Evolutionary conservation across 2,113 vertebrate genomes (phyloP).

Genomic region (Furnarius figulus): DNA sequence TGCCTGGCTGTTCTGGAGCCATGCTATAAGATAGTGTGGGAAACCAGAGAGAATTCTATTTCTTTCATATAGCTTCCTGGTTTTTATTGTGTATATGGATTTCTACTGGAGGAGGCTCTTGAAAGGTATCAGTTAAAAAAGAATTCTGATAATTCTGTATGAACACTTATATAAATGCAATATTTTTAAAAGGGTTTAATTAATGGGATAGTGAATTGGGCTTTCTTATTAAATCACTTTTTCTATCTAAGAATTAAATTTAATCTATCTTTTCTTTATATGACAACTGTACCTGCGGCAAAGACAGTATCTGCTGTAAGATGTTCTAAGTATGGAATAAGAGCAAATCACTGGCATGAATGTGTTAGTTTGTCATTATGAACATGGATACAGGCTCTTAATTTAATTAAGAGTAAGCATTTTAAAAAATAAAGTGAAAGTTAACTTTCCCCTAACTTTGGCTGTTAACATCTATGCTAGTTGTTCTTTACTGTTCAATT

Average conservation of each 20-base stretch:
- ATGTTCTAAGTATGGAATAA: background rate
- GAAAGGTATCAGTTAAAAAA: background rate
- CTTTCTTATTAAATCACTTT: background rate
- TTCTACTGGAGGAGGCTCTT: background rate
- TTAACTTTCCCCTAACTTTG: background rate
- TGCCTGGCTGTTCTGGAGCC: background rate
- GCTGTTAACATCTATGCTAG: background rate
- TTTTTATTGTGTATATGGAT: background rate
- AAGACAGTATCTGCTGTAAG: background rate
- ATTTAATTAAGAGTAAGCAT: background rate
- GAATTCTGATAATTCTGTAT: background rate
- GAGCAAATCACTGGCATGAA: background rate
- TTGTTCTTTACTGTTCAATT: background rate
- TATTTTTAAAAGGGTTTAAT: background rate
- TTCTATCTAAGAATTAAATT: background rate
- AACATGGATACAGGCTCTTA: background rate
- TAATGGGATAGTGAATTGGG: background rate
- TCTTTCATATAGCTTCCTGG: background rate
- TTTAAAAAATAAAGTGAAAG: background rate
- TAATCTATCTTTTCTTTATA: background rate
- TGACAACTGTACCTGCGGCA: background rate
- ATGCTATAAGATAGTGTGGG: background rate
- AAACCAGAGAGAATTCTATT: background rate
- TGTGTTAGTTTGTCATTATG: accelerated
- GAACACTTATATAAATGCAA: background rate